phyloP scores from a whole-genome alignment of 2,797 vertebrate species.

The Sebastes vulpes region DNA sequence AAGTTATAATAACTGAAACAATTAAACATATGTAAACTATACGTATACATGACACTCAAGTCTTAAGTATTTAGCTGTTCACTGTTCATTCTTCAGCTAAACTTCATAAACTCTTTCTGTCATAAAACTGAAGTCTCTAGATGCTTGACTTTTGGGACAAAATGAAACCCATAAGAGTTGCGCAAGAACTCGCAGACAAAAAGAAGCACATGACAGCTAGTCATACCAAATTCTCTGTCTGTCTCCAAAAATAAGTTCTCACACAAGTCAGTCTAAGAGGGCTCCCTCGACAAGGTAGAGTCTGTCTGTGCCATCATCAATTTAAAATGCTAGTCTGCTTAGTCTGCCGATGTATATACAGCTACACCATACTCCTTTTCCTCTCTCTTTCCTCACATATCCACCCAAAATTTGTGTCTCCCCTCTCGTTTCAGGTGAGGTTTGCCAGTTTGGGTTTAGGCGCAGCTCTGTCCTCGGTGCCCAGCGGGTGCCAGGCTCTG shows the following conservation, averaged over 20 bases:
- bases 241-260: constrained; percentile 43
- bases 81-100: constrained; percentile 15
- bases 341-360: not conserved
- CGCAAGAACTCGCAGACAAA: constrained; percentile 15
- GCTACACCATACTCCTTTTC: not conserved
- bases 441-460: constrained; percentile 94
- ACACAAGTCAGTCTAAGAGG: constrained; percentile 32
- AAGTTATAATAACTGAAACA: not conserved
- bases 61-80: constrained; percentile 7
- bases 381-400: not conserved
- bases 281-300: constrained; percentile 28
- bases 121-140: constrained; percentile 30
- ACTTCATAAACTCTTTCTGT: constrained; percentile 27
- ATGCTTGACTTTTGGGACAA: constrained; percentile 34
- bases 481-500: constrained; percentile 91
- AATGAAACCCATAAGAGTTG: constrained; percentile 31
- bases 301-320: constrained; percentile 10
- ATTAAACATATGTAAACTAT: not conserved
- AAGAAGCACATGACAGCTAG: constrained; percentile 42
- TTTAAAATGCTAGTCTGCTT: constrained; percentile 17
- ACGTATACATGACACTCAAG: not conserved
- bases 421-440: constrained; percentile 87
- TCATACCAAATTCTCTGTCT: constrained; percentile 27
- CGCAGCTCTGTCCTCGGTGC: constrained; percentile 91
- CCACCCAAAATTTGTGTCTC: not conserved